Conservation (phyloP, 2,888 invertebrate genomes). For the Heliconius ethilla region DNA sequence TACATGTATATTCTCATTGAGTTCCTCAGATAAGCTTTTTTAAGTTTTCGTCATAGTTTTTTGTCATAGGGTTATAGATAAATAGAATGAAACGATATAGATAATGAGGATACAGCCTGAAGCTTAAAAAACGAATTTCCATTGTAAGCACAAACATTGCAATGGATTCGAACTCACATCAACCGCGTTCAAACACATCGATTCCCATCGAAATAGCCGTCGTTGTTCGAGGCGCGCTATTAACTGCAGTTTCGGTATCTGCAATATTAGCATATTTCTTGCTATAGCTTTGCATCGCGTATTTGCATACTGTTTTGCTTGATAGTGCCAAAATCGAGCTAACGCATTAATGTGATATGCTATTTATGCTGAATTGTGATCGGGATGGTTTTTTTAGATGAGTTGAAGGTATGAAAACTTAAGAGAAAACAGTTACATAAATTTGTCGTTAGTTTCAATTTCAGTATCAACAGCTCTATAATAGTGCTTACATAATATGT, state of each 20-base stretch:
- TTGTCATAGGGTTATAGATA: no score
- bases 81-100: no score
- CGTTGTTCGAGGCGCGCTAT: conserved; percentile 21
- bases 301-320: conserved; percentile 34
- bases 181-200: conserved; percentile 1
- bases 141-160: background rate
- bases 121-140: background rate
- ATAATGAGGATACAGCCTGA: no score
- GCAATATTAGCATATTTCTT: conserved; percentile 35
- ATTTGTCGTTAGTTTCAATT: no score
- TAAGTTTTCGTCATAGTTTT: no score
- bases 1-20: no score
- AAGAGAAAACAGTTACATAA: no score
- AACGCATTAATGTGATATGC: conserved; percentile 25
- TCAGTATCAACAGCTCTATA: no score
- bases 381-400: background rate
- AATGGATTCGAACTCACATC: conserved; percentile 12
- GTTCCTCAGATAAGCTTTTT: no score
- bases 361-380: conserved; percentile 8
- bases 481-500: no score
- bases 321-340: conserved; percentile 32
- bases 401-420: no score
- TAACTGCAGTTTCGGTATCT: conserved; percentile 29
- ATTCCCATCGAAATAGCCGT: conserved; percentile 12
- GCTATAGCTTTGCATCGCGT: conserved; percentile 29